A percentile compares a stretch with the other conserved stretches of the same genome.
These are phyloP conservation scores for Corydoras sp. DNA, from an alignment of 2,113 vertebrate genomes.

Conservation along the genomic window DNA sequence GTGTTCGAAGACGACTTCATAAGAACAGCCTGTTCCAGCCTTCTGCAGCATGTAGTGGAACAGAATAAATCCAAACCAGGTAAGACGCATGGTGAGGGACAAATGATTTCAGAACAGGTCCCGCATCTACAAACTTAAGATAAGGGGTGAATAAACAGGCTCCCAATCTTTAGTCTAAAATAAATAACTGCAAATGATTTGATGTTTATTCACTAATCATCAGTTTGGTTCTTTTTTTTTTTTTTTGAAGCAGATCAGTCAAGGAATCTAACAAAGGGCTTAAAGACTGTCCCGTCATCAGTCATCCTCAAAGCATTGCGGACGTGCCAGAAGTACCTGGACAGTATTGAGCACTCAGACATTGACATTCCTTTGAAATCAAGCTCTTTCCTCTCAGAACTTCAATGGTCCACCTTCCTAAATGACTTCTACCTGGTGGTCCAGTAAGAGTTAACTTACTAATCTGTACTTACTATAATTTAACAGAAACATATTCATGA, in stretches of 20 bases:
- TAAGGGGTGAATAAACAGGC: no score
- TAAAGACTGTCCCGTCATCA: background rate
- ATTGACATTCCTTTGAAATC: slow-evolving; percentile 62
- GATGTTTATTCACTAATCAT: no score
- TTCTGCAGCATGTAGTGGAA: no score
- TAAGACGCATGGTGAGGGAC: no score
- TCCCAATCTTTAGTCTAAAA: slow-evolving; percentile 15
- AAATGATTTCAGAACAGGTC: no score
- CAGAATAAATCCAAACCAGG: no score
- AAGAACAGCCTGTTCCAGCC: no score
- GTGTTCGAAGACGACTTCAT: no score
- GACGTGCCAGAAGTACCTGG: slow-evolving; percentile 71
- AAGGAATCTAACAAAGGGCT: background rate
- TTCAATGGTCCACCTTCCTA: slow-evolving; percentile 72
- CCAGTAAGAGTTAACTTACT: slow-evolving; percentile 70
- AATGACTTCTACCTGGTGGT: slow-evolving; percentile 71
- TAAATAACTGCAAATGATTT: slow-evolving; percentile 44
- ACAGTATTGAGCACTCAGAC: slow-evolving; percentile 68
- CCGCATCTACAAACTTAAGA: no score
- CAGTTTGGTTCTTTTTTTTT: no score
- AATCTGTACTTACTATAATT: background rate
- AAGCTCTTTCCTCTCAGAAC: slow-evolving; percentile 33
- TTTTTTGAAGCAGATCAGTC: no score
- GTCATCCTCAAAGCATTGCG: slow-evolving; percentile 62
- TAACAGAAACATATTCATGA: no score